phyloP scores from a whole-genome alignment of 2,888 invertebrate species.

The Diogma glabrata region DNA sequence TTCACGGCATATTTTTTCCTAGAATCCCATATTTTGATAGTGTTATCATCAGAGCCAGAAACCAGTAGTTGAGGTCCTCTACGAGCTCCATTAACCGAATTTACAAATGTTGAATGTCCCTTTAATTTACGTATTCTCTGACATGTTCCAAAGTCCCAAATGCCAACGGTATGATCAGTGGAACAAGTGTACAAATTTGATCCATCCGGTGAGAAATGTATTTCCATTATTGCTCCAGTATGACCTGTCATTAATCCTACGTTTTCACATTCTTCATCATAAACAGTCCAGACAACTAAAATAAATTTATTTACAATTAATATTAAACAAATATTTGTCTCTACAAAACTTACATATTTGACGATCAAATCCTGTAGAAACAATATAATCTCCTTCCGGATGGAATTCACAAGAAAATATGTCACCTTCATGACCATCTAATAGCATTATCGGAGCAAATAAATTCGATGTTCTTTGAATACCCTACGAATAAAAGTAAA shows the following conservation, averaged over 20 bases:
- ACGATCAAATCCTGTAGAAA: conserved; percentile 90
- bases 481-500: conserved; percentile 35
- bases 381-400: conserved; percentile 89
- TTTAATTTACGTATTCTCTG: conserved; percentile 80
- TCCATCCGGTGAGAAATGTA: conserved; percentile 79
- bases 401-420: conserved; percentile 89
- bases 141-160: conserved; percentile 91
- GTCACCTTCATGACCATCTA: conserved; percentile 96
- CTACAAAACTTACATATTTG: too few species aligned
- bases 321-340: too few species aligned
- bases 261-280: conserved; percentile 97
- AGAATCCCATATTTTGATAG: conserved; percentile 86
- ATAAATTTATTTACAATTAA: too few species aligned
- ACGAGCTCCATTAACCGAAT: conserved; percentile 54
- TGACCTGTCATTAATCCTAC: conserved; percentile 88
- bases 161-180: conserved; percentile 86
- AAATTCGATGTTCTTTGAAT: conserved; percentile 77
- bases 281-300: conserved; percentile 95
- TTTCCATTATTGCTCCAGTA: conserved; percentile 88
- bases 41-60: conserved; percentile 91
- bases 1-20: conserved; percentile 70
- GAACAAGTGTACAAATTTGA: conserved; percentile 79
- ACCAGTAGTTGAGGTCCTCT: conserved; percentile 84
- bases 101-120: conserved; percentile 68
- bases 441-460: conserved; percentile 85